These are phyloP conservation scores for Caenorhabditis briggsae DNA, from an alignment of 1,140 invertebrate species.

Conservation along the genomic window DNA sequence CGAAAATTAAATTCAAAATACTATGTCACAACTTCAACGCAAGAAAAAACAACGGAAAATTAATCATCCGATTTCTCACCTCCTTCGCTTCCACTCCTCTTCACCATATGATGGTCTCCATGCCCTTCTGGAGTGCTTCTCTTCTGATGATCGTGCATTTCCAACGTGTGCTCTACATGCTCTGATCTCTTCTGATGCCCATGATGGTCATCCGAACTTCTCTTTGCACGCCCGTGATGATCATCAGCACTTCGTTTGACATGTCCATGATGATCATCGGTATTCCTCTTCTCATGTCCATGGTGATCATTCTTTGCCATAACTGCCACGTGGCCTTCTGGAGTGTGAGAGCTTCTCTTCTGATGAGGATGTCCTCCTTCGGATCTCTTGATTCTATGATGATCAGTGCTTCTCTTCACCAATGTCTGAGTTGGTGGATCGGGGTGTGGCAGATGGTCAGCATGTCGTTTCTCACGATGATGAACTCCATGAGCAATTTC, in stretches of 20 bases:
- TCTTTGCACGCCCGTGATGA: constrained; percentile 5
- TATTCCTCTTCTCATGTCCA: constrained; percentile 21
- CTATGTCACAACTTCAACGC: too few species aligned
- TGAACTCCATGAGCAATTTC: constrained; percentile 27
- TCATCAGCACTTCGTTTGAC: not conserved
- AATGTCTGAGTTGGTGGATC: not conserved
- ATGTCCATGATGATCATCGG: constrained; percentile 9
- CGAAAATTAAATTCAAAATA: too few species aligned
- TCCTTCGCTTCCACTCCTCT: constrained; percentile 28
- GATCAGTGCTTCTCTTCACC: constrained; percentile 24
- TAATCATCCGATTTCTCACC: not conserved
- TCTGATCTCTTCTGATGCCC: constrained; percentile 32
- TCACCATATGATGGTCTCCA: constrained; percentile 29
- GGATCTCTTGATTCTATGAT: constrained; percentile 41
- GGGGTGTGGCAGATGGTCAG: constrained; percentile 28
- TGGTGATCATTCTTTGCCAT: constrained; percentile 12
- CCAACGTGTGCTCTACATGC: not conserved
- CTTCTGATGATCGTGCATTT: constrained; percentile 26
- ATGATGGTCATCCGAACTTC: constrained; percentile 11
- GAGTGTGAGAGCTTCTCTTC: not conserved
- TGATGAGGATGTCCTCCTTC: constrained; percentile 22
- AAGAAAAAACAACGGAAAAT: too few species aligned
- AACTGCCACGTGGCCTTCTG: not conserved
- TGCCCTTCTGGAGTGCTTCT: constrained; percentile 29
- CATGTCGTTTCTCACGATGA: constrained; percentile 9